Base-by-base conservation (phyloP, 2,113 vertebrate species). In the Seriola rivoliana region DNA sequence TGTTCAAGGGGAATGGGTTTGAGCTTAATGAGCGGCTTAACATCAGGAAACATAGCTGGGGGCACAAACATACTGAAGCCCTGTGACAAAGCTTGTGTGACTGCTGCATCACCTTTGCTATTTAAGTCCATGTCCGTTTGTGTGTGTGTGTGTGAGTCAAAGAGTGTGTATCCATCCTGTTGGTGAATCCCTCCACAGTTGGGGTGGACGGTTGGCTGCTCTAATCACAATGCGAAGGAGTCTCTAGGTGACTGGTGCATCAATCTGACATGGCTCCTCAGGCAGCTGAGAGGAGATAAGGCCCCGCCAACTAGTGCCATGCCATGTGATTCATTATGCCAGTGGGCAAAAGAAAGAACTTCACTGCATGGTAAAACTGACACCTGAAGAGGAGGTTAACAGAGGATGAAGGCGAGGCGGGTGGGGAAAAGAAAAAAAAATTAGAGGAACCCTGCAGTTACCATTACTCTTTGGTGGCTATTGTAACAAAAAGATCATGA, bases 1-100 rank as follows among this genome's bases (percentile, higher is more conserved):
- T 83, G 90, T 94, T 92, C 87, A 93, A 93, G 94, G 93, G 92
- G 90, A 94, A 93, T 88, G 88, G 76, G 92, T 90, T 84, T 89
- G 91, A 69, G 85, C 86, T 88, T 95, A 94, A 95, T 92, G 93
- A 95, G 93, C 60, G 87, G 91, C 85, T 94, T 94, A 90, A 88
- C 93, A 91, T 93, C 87, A 84, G 92, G 91, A 92, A 92, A 93
- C 92, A 92, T 91, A 78, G 88, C 90, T 85, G 82, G 88, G 72
- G 92, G 91, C 85, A 64, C 81, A 90, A 80, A 89, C 91, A 88
- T 50, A 57, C 87, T 80, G 82, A 89, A 77, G 89, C 85, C 83
- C 84, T 32, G 80, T 87, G 84, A 92, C 85, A 84, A 85, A 84
- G 84, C 90, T 78, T 8, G 69, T 90, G 75, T 89, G 89, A 91